phyloP scores from a whole-genome alignment of 2,888 invertebrate genomes.

The Marronus borbonicus region DNA sequence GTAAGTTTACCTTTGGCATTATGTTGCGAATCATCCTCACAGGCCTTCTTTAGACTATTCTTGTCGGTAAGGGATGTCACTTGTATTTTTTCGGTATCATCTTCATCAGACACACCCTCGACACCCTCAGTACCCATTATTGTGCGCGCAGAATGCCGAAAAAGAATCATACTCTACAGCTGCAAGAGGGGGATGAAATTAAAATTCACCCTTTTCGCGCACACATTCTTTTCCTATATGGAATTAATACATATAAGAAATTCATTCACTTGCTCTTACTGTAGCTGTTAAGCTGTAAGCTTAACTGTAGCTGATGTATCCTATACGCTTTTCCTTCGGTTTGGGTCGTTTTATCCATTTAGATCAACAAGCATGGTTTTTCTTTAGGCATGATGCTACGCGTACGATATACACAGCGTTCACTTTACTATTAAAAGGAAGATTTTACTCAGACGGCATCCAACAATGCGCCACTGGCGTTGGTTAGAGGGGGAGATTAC shows the following conservation, averaged over 20 bases:
- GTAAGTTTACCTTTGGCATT: slow-evolving; percentile 58
- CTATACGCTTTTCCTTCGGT: background rate
- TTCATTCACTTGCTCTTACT: slow-evolving; percentile 1
- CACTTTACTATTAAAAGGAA: slow-evolving; percentile 34
- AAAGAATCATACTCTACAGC: slow-evolving; percentile 56
- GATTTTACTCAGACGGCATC: slow-evolving; percentile 29
- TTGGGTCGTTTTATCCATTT: slow-evolving; percentile 18
- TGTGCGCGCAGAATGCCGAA: slow-evolving; percentile 58
- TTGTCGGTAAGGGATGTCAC: slow-evolving; percentile 75
- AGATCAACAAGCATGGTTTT: slow-evolving; percentile 24
- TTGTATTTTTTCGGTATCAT: slow-evolving; percentile 71
- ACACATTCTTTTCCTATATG: background rate
- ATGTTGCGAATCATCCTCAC: slow-evolving; percentile 36
- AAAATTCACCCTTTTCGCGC: slow-evolving; percentile 33
- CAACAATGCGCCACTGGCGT: slow-evolving; percentile 34
- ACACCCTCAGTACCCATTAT: slow-evolving; percentile 71
- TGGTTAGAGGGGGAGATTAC: slow-evolving; percentile 21
- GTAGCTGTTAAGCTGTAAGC: too few relatives aligned
- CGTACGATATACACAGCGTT: slow-evolving; percentile 23
- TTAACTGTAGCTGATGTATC: background rate
- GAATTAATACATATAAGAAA: background rate
- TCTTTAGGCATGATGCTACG: slow-evolving; percentile 27
- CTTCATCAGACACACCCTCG: slow-evolving; percentile 70
- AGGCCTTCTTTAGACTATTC: slow-evolving; percentile 36
- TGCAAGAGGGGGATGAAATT: slow-evolving; percentile 42